Evolutionary conservation across 2,113 vertebrate genomes (phyloP), one percentile per base, ranked within the genome.

Genomic region (Oncorhynchus masou): DNA sequence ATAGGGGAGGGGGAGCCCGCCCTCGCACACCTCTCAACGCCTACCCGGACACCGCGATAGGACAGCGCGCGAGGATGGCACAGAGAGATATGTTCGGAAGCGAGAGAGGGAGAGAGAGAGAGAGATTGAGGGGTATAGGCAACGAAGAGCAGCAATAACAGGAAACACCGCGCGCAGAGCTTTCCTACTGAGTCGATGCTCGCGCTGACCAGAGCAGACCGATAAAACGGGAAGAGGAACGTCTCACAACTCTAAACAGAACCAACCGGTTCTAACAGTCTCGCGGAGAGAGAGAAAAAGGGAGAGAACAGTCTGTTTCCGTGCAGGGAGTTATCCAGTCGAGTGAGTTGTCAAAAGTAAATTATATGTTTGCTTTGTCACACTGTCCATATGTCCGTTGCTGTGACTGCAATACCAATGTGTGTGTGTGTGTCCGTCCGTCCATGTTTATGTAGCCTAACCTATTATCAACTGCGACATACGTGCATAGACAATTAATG

Each of bases 401-500:
- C 31, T 34, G 31, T 34, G 31, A 34, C 31, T 80, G 57, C 19
- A 7, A 5, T 62, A 15, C 15, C 5, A 62, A 4, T n/a, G 60
- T 22, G 60, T 22, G 60, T 22, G 60, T 20, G 20, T 24, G 6
- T 15, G 60, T 22, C 19, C 8, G 60, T 64, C 60, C 22, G 60
- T 64, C 60, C 22, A 4, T 64, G 60, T 39, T 39, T 68, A 4
- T 11, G 31, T 68, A 29, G 27, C 12, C 67, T 27, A 29, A 4
- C 19, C 31, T 27, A 66, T 74, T 29, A 66, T 62, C 57, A 60
- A 54, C 16, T 73, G 27, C 71, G 71, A 73, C 71, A 73, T 73
- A 31, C 60, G 60, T 64, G 60, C 9, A 2, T 82, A 84, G 90
- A 87, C 86, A 89, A 89, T 91, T 84, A 87, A 78, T 84, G 54